Base-by-base conservation (phyloP, 2,113 vertebrate species). In the Chaetodon auriga region DNA sequence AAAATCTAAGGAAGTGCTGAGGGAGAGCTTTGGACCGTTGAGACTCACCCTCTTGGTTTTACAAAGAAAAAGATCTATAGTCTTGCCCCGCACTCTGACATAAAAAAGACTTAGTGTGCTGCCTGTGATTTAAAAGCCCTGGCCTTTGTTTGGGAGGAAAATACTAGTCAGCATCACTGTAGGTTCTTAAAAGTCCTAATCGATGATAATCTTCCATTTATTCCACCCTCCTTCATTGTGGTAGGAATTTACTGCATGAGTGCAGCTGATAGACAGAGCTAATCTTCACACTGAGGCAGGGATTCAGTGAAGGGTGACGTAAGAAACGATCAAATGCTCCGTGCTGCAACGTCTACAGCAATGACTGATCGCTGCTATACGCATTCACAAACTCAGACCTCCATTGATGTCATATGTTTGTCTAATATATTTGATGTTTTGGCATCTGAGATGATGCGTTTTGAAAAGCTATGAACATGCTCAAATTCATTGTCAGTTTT, bases 41-140 rank as follows among this genome's bases (percentile, higher is more conserved):
- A 75, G 85, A 87, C 68, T 81, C 87, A 5, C 35, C 54, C 70
- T 60, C 25, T 79, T 80, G 49, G 68, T 78, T 85, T 92, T 68
- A 84, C 68, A 85, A 85, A 82, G 61, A 70, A 14, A 66, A 80
- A 83, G 80, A 89, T 89, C 81, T 80, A 91, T 85, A 76, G 84
- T 68, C 58, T 81, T 53, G 7, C 49, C 71, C 73, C 0, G 57
- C 69, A 64, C 73, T 69, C 68, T 58, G 68, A 70, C 78, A 86
- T 90, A 60, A 78, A 72, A 75, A 77, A 68, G 82, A 79, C 54
- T 75, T 64, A 68, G 74, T 79, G 69, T 61, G 53, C 68, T 0
- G 25, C 62, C 82, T 75, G 73, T 80, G 74, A 91, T 84, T 90
- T 85, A 78, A 87, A 83, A 82, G 77, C 75, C 15, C 7, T 57